Base-by-base conservation (phyloP, 35 echinoderm and acorn worm species). In the Strongylocentrotus purpuratus region DNA sequence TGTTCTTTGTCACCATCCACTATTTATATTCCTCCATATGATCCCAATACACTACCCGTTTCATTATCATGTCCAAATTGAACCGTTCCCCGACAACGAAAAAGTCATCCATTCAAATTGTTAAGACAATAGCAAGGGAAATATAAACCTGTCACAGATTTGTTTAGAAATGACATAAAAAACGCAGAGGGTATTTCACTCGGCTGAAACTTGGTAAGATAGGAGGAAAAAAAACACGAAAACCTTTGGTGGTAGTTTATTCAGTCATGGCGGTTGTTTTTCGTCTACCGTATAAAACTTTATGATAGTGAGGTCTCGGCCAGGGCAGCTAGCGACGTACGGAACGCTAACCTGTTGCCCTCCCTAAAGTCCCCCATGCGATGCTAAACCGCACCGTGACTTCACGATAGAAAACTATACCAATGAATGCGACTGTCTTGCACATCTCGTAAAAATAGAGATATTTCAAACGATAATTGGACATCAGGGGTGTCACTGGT, bases 111-210 rank as follows among this genome's bases (percentile, higher is more conserved):
- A 78, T 78, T 28, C 28, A n/a, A 78, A 78, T 78, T 7, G 28
- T 78, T 78, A 78, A 78, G 20, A 78, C 65, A 78, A 78, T 28
- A 78, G 65, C 20, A 78, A 78, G 25, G 50, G 20, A 78, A 78
- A n/a, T 78, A 78, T 78, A 78, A 78, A 78, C 65, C 65, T 78
- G 65, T 78, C 65, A n/a, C 65, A n/a, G 20, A 78, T 78, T 78
- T 78, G 65, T 78, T 78, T 78, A 28, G 20, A 78, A 78, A 78
- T 78, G 65, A 78, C 65, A 78, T 78, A 78, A 78, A 78, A 78
- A n/a, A 78, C 28, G 65, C 22, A n/a, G 65, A 78, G 65, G 65
- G 65, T 78, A n/a, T 78, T 78, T 78, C 65, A 78, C 28, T 78
- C 65, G 65, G 65, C 65, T 22, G 20, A 7, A 28, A 78, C 20